Evolutionary conservation across 2,113 vertebrate genomes (phyloP).

Genomic region (Nerophis lumbriciformis): DNA sequence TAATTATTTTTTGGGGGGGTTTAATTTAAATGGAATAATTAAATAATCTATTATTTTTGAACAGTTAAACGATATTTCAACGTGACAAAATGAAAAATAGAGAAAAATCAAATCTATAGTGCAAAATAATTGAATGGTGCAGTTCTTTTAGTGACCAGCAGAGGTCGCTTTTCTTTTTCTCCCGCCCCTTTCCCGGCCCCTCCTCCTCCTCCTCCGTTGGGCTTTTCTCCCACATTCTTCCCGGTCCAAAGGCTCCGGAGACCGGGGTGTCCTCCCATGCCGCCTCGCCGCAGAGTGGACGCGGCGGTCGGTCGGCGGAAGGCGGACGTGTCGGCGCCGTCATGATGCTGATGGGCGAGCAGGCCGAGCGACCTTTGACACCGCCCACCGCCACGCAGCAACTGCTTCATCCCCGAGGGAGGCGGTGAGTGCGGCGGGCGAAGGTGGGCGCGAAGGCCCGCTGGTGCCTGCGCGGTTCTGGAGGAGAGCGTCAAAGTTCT

Average conservation of each 20-base stretch:
- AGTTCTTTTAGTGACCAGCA: neutral
- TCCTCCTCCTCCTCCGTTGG: constrained; percentile 21
- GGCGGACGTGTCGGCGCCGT: constrained; percentile 1
- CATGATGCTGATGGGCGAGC: constrained; percentile 63
- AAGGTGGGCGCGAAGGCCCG: neutral
- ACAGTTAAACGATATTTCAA: too few species aligned
- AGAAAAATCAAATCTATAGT: too few species aligned
- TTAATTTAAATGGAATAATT: neutral
- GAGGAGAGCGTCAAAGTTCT: neutral
- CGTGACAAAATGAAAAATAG: too few species aligned
- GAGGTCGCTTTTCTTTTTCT: neutral
- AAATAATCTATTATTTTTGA: too few species aligned
- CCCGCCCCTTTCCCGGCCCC: constrained; percentile 50
- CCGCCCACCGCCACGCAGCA: constrained; percentile 46
- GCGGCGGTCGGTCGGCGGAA: neutral
- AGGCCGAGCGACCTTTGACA: constrained; percentile 45
- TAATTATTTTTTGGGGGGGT: neutral
- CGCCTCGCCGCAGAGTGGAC: neutral
- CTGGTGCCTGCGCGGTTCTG: neutral
- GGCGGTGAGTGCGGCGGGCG: constrained; percentile 11
- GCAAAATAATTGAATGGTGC: neutral
- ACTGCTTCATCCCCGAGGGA: constrained; percentile 32
- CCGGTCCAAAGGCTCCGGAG: constrained; percentile 19
- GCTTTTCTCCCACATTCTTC: constrained; percentile 37
- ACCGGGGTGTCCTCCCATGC: neutral